A percentile compares a stretch with the other conserved stretches of the same genome.
Conservation (phyloP, 2,113 vertebrate genomes). For the Nesospiza acunhae region DNA sequence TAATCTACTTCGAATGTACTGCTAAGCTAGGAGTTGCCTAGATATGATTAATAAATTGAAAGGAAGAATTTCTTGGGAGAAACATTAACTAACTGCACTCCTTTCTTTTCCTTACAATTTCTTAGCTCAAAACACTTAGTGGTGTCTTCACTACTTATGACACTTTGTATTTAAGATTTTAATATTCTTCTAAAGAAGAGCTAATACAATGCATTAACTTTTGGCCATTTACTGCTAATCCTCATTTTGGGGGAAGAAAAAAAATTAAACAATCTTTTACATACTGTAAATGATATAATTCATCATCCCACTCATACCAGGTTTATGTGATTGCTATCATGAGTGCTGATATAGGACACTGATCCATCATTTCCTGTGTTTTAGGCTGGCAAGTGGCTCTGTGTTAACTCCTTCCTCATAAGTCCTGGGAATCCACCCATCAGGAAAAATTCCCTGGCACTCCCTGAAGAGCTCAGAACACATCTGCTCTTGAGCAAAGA, state of each 20-base stretch:
- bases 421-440: background rate
- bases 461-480: background rate
- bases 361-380: slow-evolving; percentile 23
- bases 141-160: background rate
- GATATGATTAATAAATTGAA: background rate
- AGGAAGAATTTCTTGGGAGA: background rate
- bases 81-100: background rate
- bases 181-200: background rate
- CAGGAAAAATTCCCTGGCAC: background rate
- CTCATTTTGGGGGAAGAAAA: background rate
- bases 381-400: background rate
- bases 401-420: background rate
- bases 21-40: background rate
- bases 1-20: background rate
- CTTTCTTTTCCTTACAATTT: background rate
- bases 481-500: background rate
- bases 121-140: background rate
- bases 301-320: slow-evolving; percentile 4
- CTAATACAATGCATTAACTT: background rate
- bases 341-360: background rate
- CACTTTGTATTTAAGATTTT: background rate
- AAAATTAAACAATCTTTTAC: background rate
- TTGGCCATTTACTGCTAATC: background rate
- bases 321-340: slow-evolving; percentile 16
- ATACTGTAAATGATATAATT: slow-evolving; percentile 15